Evolutionary conservation across 2,888 invertebrate genomes (phyloP), one percentile per base, ranked within the genome.

Genomic region (Pollenia griseotomentosa): DNA sequence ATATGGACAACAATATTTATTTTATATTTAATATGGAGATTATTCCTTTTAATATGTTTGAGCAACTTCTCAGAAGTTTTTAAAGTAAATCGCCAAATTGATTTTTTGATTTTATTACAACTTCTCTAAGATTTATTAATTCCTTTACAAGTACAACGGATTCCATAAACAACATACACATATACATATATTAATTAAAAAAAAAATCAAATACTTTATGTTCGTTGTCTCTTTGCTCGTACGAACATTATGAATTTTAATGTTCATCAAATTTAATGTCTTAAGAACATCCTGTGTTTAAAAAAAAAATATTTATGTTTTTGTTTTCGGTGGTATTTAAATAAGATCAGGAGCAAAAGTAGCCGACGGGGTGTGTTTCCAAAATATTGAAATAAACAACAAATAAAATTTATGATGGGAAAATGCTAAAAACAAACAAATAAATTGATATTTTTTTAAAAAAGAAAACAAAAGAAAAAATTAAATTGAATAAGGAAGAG

Each of bases 401-500:
- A 55, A 48, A 33, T 12, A 61, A 59, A 68, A 74, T 81, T 81
- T 81, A 84, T 78, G 81, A 87, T 87, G 87, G 84, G 82, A 87
- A 87, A 87, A 82, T 78, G 61, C 40, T 70, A 78, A 70, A 84
- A 84, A 83, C 46, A 85, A 75, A 70, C 51, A 84, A 81, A 73
- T 33, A 80, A 77, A 85, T 66, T 77, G 46, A 19, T 12, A 14
- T 46, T 33, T 23, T 66, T 16, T 44, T 53, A 40, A 23, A 16
- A 82, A 19, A 78, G 23, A 78, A 73, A 66, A 78, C n/a, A 48
- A 78, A 71, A 55, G 48, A 16, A n/a, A 66, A 73, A 57, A n/a
- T n/a, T n/a, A n/a, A n/a, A n/a, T n/a, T n/a, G 33, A 33, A 33
- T 12, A n/a, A 71, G 71, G 40, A 44, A 48, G 40, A 9, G 23